These are phyloP conservation scores for Tipula helvola DNA, from an alignment of 2,888 invertebrate genomes.

Conservation along the genomic window DNA sequence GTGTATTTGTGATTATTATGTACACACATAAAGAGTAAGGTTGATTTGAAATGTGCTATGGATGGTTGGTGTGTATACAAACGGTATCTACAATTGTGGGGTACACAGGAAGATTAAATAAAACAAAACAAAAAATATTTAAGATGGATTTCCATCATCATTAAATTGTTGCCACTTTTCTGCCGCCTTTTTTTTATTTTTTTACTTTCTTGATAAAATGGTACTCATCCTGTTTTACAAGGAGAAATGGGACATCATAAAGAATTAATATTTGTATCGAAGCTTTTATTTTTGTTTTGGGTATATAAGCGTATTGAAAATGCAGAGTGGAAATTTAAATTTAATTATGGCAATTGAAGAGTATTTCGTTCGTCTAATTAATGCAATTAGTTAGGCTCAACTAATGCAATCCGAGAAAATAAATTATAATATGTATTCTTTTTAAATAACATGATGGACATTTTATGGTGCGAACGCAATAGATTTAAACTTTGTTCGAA, in stretches of 20 bases:
- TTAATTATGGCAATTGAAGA: background rate
- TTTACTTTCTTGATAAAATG: background rate
- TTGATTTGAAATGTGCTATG: background rate
- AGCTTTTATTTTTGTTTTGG: background rate
- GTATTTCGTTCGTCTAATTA: background rate
- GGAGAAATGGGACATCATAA: background rate
- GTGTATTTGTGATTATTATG: background rate
- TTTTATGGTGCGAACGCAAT: no score
- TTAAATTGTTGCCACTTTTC: constrained; percentile 4
- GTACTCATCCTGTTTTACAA: background rate
- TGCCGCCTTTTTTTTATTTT: background rate
- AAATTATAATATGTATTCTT: no score
- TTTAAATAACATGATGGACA: no score
- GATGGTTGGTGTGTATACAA: background rate
- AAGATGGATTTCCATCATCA: background rate
- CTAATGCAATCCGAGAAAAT: background rate
- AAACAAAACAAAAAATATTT: background rate
- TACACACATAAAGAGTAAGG: background rate
- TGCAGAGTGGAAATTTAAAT: background rate
- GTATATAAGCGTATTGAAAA: background rate
- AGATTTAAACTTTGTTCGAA: no score
- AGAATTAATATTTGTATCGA: background rate
- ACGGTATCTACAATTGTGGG: background rate
- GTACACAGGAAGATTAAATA: background rate
- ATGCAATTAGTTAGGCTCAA: background rate